Base-by-base conservation (phyloP, 2,888 invertebrate species). In the Carpatolechia fugitivella region DNA sequence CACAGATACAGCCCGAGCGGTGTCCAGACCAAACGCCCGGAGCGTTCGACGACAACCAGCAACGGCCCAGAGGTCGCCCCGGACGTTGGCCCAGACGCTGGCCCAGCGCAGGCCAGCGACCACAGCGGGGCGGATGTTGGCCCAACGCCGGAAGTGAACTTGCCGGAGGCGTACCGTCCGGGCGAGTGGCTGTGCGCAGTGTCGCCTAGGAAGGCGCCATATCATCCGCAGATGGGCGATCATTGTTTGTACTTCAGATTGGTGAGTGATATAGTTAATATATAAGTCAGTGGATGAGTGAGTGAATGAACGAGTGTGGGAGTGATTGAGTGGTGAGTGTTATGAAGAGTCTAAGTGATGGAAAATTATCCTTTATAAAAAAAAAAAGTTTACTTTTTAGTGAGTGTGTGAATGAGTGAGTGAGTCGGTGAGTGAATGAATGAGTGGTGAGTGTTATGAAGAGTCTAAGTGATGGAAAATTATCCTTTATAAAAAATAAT, bases 171-270 rank as follows among this genome's bases (percentile, higher is more conserved):
- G 59, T 97, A 92, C 86, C 93, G 95, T 52, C 97, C 97, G 16
- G 95, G 97, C 33, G 97, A 98, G 80, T 99, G 99, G 99, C 92
- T 99, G 55, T 96, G 97, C 0, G 96, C 97, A 73, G 95, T 96
- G 31, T 92, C 95, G 65, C 98, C 98, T 0, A 92, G 96, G 46
- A 97, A 98, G 85, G 95, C 98, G 47, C 99, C 99, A 1, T 99
- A 99, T 85, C 97, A 98, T 78, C 98, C 99, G 5, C 99, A 99
- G 91, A 97, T 99, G 85, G 89, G 88, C 0, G 99, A 99, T 81
- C 96, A 97, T 78, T 93, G 97, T 16, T 92, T 96, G 18, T 97
- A 97, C 84, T 96, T 96, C 64, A 59, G 85, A 18, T 68, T 86
- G 75, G 86, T 82, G 31, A 71, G 72, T 60, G 24, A 16, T 93